phyloP scores from a whole-genome alignment of 2,113 vertebrate species.

The Leucoraja erinaceus region DNA sequence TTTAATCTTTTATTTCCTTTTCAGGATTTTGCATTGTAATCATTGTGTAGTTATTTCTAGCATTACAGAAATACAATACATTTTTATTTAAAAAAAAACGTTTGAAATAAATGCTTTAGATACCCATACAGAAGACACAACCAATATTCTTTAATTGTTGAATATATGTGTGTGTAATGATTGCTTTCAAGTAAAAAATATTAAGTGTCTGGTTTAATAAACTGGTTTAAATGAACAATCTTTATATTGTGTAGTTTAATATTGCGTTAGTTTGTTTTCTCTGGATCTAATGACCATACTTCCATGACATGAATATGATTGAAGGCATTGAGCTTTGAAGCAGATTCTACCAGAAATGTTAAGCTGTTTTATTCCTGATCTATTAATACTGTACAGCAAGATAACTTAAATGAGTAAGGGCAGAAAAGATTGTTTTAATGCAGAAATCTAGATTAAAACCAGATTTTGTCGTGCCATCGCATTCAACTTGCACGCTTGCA shows the following conservation, averaged over 20 bases:
- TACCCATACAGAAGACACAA: conserved; percentile 20
- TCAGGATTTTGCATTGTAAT: conserved; percentile 20
- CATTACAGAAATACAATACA: not conserved
- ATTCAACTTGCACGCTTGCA: conserved; percentile 3
- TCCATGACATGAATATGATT: conserved; percentile 3
- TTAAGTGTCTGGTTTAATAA: not conserved
- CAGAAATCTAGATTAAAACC: not conserved
- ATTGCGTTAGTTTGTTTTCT: conserved; percentile 9
- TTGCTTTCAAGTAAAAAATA: conserved; percentile 23
- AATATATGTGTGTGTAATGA: not conserved
- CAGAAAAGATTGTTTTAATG: not conserved
- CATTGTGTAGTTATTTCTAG: not conserved
- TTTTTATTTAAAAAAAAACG: not conserved
- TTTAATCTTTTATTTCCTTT: conserved; percentile 25
- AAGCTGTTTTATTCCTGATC: not conserved
- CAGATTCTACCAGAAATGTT: not conserved
- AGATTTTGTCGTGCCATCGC: not conserved
- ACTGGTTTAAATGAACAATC: conserved; percentile 2
- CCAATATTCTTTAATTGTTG: conserved; percentile 15
- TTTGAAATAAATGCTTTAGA: conserved; percentile 29
- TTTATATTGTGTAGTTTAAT: conserved; percentile 16
- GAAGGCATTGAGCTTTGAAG: not conserved
- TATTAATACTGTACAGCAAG: not conserved
- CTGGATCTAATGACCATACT: not conserved
- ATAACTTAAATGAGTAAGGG: too few relatives aligned